Percentiles rank a stretch among this genome's conserved stretches.
Conservation (phyloP, 1,140 invertebrate species). For the Carcinoscorpius rotundicauda region DNA sequence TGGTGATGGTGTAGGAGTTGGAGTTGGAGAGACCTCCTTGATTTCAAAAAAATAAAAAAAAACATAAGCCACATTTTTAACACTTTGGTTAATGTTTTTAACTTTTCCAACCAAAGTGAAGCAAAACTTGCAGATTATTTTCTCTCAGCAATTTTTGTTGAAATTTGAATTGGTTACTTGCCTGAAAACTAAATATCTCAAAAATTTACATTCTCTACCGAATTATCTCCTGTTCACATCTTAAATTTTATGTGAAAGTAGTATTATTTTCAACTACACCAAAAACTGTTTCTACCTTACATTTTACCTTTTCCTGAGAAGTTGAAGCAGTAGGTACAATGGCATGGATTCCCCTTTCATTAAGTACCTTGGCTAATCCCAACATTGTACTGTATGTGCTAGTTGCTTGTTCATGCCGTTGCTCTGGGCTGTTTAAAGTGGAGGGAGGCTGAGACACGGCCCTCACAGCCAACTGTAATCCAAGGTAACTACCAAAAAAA, state of each 20-base stretch:
- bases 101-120: no score
- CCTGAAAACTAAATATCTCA: no score
- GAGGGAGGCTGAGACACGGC: slow-evolving; percentile 37
- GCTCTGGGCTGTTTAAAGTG: slow-evolving; percentile 18
- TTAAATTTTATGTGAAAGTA: no score
- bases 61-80: slow-evolving; percentile 4
- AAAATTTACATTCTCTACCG: no score
- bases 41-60: neutral
- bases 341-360: slow-evolving; percentile 59
- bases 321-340: slow-evolving; percentile 36
- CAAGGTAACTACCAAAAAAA: slow-evolving; percentile 17
- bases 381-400: slow-evolving; percentile 65
- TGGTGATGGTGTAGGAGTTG: slow-evolving; percentile 68
- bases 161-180: no score
- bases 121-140: no score
- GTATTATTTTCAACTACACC: no score
- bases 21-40: slow-evolving; percentile 45
- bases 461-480: slow-evolving; percentile 18
- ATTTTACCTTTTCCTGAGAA: no score
- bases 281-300: no score
- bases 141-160: no score
- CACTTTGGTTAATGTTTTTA: neutral
- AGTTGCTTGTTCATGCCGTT: slow-evolving; percentile 31
- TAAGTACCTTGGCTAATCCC: slow-evolving; percentile 62
- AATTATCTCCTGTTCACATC: no score